These are phyloP conservation scores for Vulpes vulpes DNA, from an alignment of 2,113 vertebrate genomes.

Conservation along the genomic window DNA sequence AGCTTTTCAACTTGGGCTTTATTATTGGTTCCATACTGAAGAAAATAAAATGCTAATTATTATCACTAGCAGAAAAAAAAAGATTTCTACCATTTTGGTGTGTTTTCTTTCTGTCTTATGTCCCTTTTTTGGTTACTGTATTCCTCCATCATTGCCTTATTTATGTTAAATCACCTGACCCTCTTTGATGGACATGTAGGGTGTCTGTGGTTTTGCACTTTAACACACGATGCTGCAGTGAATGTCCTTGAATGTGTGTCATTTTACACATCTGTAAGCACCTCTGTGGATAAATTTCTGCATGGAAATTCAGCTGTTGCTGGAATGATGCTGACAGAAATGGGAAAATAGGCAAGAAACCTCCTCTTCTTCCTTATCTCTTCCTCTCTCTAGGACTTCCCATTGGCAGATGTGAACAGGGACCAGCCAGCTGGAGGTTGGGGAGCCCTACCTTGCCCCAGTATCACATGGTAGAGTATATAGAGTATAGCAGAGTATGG, in stretches of 20 bases:
- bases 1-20: background rate
- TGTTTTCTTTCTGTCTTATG: background rate
- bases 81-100: background rate
- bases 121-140: background rate
- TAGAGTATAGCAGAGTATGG: background rate
- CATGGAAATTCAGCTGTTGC: background rate
- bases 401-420: background rate
- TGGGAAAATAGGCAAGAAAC: background rate
- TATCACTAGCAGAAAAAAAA: background rate
- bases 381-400: background rate
- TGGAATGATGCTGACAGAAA: background rate
- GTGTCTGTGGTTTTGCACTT: background rate
- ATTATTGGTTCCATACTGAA: background rate
- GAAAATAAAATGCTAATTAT: background rate
- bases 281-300: background rate
- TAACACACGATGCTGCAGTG: background rate
- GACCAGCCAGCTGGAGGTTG: background rate
- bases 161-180: background rate
- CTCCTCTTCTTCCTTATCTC: background rate
- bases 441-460: background rate
- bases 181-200: background rate
- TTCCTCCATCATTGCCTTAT: background rate
- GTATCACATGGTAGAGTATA: background rate
- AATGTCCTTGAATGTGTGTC: background rate
- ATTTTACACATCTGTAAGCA: background rate